phyloP scores from a whole-genome alignment of 2,797 vertebrate genomes.

The Chelidonichthys spinosus region DNA sequence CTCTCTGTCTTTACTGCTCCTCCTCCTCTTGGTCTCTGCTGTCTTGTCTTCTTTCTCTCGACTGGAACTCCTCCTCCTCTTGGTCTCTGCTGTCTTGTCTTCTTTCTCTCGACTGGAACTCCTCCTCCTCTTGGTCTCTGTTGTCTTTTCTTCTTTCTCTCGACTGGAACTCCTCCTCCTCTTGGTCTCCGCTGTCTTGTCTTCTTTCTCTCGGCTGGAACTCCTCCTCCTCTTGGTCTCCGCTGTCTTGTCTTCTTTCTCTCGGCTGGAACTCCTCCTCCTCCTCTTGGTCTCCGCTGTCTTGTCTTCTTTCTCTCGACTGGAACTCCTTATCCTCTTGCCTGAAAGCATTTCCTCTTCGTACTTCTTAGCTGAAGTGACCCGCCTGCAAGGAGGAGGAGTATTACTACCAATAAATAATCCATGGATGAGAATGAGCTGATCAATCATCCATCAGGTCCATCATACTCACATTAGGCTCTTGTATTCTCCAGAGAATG shows the following conservation, averaged over 20 bases:
- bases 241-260: background rate
- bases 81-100: too few species aligned
- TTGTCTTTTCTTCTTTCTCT: slow-evolving; percentile 7
- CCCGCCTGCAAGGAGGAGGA: slow-evolving; percentile 46
- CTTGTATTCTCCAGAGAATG: slow-evolving; percentile 78
- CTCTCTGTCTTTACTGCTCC: slow-evolving; percentile 1
- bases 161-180: slow-evolving; percentile 38
- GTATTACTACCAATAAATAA: background rate
- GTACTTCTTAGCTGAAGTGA: slow-evolving; percentile 50
- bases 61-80: too few species aligned
- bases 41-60: too few species aligned
- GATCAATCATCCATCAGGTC: background rate
- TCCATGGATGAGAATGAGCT: background rate
- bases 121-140: slow-evolving; percentile 11
- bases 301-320: slow-evolving; percentile 23
- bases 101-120: too few species aligned
- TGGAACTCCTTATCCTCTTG: slow-evolving; percentile 38
- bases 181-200: background rate
- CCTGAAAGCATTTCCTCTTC: slow-evolving; percentile 36
- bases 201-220: slow-evolving; percentile 31
- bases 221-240: slow-evolving; percentile 8
- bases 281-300: background rate
- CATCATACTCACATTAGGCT: slow-evolving; percentile 71
- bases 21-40: too few species aligned
- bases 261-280: background rate